A percentile compares a stretch with the other conserved stretches of the same genome.
Evolutionary conservation across 2,888 invertebrate genomes (phyloP).

Genomic region (Heteropelma amictum): DNA sequence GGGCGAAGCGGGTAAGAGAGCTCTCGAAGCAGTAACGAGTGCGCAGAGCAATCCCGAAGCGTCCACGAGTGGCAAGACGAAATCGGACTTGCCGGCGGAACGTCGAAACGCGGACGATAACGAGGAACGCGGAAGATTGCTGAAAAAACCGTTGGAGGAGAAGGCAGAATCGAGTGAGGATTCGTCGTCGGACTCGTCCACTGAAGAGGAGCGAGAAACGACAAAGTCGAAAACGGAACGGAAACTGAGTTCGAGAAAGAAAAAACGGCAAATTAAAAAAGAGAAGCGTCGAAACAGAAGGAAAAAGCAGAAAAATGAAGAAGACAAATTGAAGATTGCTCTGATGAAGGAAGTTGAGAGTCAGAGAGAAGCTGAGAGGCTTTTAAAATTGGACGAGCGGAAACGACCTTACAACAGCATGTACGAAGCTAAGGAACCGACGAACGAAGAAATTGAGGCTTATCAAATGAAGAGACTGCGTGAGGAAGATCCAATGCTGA

Average conservation of each 20-base stretch:
- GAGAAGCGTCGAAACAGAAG: slow-evolving; percentile 77
- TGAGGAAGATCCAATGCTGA: slow-evolving; percentile 96
- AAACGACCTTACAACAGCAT: slow-evolving; percentile 96
- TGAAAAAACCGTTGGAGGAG: slow-evolving; percentile 63
- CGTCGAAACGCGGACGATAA: slow-evolving; percentile 24
- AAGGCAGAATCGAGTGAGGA: slow-evolving; percentile 56
- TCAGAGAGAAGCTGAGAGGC: slow-evolving; percentile 82
- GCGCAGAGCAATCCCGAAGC: background rate
- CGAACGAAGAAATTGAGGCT: slow-evolving; percentile 95
- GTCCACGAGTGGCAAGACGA: background rate
- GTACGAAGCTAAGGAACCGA: slow-evolving; percentile 89
- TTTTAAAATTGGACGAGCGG: slow-evolving; percentile 89
- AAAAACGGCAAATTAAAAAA: slow-evolving; percentile 79
- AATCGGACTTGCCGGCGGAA: slow-evolving; percentile 58
- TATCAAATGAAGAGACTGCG: slow-evolving; percentile 91
- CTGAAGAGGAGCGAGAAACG: slow-evolving; percentile 78
- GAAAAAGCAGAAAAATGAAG: slow-evolving; percentile 71
- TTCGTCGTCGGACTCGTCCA: slow-evolving; percentile 78
- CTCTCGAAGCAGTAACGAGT: slow-evolving; percentile 56
- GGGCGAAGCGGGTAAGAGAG: slow-evolving; percentile 84
- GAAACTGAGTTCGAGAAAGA: slow-evolving; percentile 79
- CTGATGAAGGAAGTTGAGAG: slow-evolving; percentile 83
- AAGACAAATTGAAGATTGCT: slow-evolving; percentile 83
- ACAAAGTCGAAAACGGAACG: slow-evolving; percentile 72
- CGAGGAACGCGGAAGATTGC: background rate